These are phyloP conservation scores for Cryptus armator DNA, from an alignment of 2,888 invertebrate species.

Conservation along the genomic window DNA sequence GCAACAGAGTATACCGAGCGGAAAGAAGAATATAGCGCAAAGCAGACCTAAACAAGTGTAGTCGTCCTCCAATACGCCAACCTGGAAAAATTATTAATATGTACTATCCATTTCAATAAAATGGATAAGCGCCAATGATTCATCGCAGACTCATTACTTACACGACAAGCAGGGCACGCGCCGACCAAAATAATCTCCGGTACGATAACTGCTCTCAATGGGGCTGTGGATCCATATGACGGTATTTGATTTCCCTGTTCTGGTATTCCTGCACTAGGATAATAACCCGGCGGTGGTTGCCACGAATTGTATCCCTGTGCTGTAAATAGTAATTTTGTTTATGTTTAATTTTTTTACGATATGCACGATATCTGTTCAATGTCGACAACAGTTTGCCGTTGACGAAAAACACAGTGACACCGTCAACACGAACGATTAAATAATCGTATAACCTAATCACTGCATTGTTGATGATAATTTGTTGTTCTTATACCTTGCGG, in stretches of 20 bases:
- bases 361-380: neutral
- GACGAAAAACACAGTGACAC: neutral
- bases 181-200: constrained; percentile 94
- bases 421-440: neutral
- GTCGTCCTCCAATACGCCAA: constrained; percentile 95
- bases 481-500: constrained; percentile 69
- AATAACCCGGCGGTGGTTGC: constrained; percentile 87
- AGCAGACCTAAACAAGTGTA: constrained; percentile 94
- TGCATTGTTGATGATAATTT: neutral
- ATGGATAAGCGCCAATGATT: neutral
- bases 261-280: constrained; percentile 83
- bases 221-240: constrained; percentile 87
- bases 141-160: constrained; percentile 78
- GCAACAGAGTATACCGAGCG: constrained; percentile 95
- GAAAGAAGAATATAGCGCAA: constrained; percentile 95
- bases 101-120: neutral
- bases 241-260: constrained; percentile 81
- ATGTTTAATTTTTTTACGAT: neutral
- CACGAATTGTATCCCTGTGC: constrained; percentile 81
- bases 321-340: constrained; percentile 53
- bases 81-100: constrained; percentile 81
- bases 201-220: constrained; percentile 88
- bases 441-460: neutral
- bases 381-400: neutral
- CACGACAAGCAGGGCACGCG: constrained; percentile 95